phyloP scores from a whole-genome alignment of 2,888 invertebrate genomes.

The Eupithecia inturbata region DNA sequence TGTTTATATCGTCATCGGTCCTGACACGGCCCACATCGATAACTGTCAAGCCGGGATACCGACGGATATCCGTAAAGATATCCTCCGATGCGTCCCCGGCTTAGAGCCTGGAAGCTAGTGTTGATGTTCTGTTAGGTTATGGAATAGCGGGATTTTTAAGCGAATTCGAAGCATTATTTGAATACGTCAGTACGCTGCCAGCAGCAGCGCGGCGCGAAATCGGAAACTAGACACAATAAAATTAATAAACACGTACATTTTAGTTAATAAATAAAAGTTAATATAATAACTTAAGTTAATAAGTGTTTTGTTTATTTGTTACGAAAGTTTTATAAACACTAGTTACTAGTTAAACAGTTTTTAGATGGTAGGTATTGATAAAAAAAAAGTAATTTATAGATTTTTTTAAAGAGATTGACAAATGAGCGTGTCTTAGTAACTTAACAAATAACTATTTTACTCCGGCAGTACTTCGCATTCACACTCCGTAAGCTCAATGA shows the following conservation, averaged over 20 bases:
- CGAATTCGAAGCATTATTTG: neutral
- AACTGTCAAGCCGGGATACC: constrained; percentile 68
- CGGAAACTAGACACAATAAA: neutral
- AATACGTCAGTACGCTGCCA: neutral
- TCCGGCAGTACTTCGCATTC: neutral
- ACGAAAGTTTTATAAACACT: no score
- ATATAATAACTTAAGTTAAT: no score
- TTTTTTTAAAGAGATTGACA: neutral
- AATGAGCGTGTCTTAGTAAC: neutral
- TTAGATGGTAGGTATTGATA: neutral
- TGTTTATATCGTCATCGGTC: constrained; percentile 33
- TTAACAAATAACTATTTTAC: neutral
- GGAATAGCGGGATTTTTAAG: constrained; percentile 8
- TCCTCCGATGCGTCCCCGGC: constrained; percentile 75
- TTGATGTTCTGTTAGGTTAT: constrained; percentile 18
- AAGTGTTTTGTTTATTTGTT: neutral
- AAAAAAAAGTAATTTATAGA: neutral
- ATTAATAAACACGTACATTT: neutral
- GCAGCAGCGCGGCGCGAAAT: neutral
- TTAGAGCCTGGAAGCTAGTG: constrained; percentile 33
- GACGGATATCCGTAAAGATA: constrained; percentile 71
- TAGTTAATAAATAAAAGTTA: no score
- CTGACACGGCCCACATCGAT: constrained; percentile 65
- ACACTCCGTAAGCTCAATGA: neutral
- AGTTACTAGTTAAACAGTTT: no score